Evolutionary conservation across 2,113 vertebrate genomes (phyloP).

Genomic region (Halichoerus grypus): DNA sequence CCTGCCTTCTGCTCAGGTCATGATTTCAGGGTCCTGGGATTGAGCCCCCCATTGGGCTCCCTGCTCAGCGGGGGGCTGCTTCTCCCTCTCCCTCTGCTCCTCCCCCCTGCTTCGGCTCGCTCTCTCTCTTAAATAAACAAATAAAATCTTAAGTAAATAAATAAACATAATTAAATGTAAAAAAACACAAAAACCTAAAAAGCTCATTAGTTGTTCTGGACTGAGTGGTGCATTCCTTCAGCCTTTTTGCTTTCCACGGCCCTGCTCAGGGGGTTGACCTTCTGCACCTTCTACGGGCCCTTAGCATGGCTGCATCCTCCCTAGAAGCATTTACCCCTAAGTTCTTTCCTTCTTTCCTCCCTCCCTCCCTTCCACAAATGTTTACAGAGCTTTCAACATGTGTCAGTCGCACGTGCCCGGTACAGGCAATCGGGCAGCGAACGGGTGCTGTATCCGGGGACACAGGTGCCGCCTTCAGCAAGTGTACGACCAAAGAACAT

Average conservation of each 20-base stretch:
- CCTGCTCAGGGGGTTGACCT: neutral
- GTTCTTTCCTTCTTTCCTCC: neutral
- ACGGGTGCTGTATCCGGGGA: neutral
- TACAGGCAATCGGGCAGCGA: neutral
- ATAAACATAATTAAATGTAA: too few relatives aligned
- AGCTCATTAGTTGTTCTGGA: neutral
- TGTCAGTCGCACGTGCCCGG: neutral
- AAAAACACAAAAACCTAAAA: neutral
- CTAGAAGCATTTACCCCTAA: neutral
- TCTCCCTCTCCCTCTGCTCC: neutral
- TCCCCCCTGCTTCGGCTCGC: too few relatives aligned
- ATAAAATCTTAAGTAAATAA: neutral
- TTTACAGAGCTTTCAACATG: neutral
- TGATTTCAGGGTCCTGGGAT: neutral
- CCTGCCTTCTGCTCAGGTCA: neutral
- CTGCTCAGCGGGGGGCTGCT: neutral
- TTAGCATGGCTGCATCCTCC: too few relatives aligned
- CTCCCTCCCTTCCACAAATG: neutral
- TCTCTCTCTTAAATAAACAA: neutral
- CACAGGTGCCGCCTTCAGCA: neutral
- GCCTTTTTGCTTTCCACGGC: neutral
- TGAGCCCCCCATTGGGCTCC: fast-evolving
- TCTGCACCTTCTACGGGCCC: neutral
- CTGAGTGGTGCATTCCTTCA: neutral
- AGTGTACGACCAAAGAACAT: neutral